phyloP scores from a whole-genome alignment of 2,888 invertebrate genomes.

The Plebejus anna region DNA sequence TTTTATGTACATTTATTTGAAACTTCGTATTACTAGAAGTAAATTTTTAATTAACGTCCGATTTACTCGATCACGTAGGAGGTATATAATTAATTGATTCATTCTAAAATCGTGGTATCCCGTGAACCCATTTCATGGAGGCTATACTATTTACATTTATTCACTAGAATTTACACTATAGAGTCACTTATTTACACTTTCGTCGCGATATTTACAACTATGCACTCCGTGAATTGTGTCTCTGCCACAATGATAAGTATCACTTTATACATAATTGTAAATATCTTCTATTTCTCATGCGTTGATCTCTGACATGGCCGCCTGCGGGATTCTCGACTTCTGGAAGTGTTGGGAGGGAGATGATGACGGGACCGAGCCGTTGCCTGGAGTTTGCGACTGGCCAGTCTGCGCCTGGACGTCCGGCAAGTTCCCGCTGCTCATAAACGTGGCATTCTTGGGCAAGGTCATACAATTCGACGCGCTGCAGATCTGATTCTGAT shows the following conservation, averaged over 20 bases:
- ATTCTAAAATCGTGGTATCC: constrained; percentile 31
- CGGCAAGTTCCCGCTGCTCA: constrained; percentile 69
- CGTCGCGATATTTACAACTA: constrained; percentile 72
- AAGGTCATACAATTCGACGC: constrained; percentile 80
- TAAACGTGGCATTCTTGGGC: constrained; percentile 80
- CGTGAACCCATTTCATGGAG: constrained; percentile 47
- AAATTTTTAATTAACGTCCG: constrained; percentile 24
- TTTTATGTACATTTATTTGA: constrained; percentile 69
- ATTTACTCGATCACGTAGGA: constrained; percentile 28
- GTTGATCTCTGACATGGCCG: constrained; percentile 93
- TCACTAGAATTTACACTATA: constrained; percentile 36
- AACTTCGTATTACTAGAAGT: constrained; percentile 53
- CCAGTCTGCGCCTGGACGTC: constrained; percentile 75
- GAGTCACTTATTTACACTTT: constrained; percentile 50
- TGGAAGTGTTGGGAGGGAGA: constrained; percentile 74
- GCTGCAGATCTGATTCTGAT: constrained; percentile 71
- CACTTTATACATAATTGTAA: constrained; percentile 79
- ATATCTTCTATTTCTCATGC: constrained; percentile 87
- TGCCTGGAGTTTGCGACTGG: constrained; percentile 64
- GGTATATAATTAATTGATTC: constrained; percentile 29
- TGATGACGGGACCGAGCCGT: constrained; percentile 62
- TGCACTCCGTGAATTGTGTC: constrained; percentile 51
- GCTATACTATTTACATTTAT: constrained; percentile 41
- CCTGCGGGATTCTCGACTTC: constrained; percentile 84
- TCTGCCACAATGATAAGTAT: constrained; percentile 46